Evolutionary conservation across 2,888 invertebrate species (phyloP), one percentile per base, ranked within the genome.

Genomic region (Eurois occulta): DNA sequence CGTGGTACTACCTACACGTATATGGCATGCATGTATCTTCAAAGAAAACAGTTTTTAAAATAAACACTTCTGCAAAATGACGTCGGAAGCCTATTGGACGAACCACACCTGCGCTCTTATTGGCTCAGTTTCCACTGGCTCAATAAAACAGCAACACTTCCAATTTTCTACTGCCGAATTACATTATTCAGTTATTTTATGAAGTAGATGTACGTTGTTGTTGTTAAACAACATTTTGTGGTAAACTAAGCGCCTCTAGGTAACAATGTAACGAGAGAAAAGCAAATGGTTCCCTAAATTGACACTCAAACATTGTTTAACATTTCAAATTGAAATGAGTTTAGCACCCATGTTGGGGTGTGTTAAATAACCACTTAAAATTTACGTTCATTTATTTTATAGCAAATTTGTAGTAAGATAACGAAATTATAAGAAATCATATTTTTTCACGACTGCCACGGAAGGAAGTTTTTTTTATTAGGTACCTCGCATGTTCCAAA

Each of bases 81-180:
- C 80, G 16, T 62, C 71, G 67, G 68, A 77, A 84, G 70, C 77
- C 65, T 76, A 80, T 85, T 72, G 72, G 73, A 43, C 60, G 38
- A 74, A 77, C 52, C 71, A 69, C 89, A 87, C 86, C 88, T 87
- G 84, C 65, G 84, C 79, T 75, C 64, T 82, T 79, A 89, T 86
- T 89, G 84, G 78, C 18, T 71, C 62, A 73, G 46, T 62, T 70
- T 73, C n/a, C 28, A 67, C 72, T 48, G 24, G 2, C 65, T 74
- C 65, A 70, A 78, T 77, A 78, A 75, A 85, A 46, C 77, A 70
- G 35, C 35, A 69, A 81, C 64, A 77, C 52, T 66, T 66, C 64
- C 62, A 52, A 80, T 79, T 77, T 68, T 67, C 72, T 69, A 67
- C 6, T 41, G 62, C 46, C 67, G 28, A 85, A 79, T 79, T 64